Percentiles rank a stretch among this genome's conserved stretches.
Conservation (phyloP, 2,113 vertebrate species). For the Oophaga pumilio region DNA sequence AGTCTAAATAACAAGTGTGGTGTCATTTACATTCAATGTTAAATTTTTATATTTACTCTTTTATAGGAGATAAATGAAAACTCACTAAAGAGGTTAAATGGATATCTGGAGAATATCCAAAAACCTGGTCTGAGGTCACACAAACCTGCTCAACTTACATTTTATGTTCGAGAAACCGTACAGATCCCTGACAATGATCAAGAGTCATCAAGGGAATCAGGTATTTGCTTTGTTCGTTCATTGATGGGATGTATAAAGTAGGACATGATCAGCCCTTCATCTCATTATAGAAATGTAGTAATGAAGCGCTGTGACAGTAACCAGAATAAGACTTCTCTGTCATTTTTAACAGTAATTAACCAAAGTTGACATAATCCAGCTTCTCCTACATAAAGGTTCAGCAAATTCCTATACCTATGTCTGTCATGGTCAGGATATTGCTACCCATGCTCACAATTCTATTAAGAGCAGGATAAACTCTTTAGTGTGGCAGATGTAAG, state of each 20-base stretch:
- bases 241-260: background rate
- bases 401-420: no score
- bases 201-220: slow-evolving; percentile 70
- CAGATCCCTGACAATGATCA: slow-evolving; percentile 70
- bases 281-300: no score
- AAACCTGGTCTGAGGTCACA: slow-evolving; percentile 78
- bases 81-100: slow-evolving; percentile 92
- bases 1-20: background rate
- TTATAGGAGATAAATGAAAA: slow-evolving; percentile 95
- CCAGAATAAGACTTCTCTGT: no score
- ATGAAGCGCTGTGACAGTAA: no score
- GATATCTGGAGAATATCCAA: slow-evolving; percentile 90
- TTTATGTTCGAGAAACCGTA: slow-evolving; percentile 88
- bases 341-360: no score
- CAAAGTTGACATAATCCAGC: no score
- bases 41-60: background rate
- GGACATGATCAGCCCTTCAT: background rate
- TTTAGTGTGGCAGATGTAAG: no score
- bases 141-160: slow-evolving; percentile 87
- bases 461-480: no score
- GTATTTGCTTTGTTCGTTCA: slow-evolving; percentile 64
- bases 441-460: no score
- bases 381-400: no score
- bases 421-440: no score
- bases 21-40: background rate